Evolutionary conservation across 1,140 invertebrate species (phyloP).

Genomic region (Alviniconcha marisindica): DNA sequence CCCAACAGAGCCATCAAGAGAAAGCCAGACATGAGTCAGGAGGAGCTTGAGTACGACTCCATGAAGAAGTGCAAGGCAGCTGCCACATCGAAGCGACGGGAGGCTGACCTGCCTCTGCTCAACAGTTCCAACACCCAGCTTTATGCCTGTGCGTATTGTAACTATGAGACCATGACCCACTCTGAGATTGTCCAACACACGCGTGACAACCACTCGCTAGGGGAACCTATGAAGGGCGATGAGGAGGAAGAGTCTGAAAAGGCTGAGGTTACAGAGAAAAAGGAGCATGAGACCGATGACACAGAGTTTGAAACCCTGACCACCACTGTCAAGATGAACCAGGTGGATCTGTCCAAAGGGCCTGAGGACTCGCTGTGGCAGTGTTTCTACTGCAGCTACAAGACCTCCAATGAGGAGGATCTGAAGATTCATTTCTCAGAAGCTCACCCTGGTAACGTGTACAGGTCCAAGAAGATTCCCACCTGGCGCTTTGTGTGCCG

Average conservation of each 20-base stretch:
- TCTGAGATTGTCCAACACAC: constrained; percentile 51
- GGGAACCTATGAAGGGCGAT: constrained; percentile 18
- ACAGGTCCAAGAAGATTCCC: constrained; percentile 37
- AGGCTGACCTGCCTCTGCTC: neutral
- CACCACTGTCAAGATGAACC: constrained; percentile 26
- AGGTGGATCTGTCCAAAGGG: neutral
- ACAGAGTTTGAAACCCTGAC: neutral
- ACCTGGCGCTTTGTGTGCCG: constrained; percentile 52
- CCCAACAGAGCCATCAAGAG: neutral
- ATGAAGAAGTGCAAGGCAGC: constrained; percentile 37
- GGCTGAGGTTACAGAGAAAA: constrained; percentile 35
- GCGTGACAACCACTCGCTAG: constrained; percentile 40
- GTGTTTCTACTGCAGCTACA: constrained; percentile 46
- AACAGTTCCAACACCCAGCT: constrained; percentile 33
- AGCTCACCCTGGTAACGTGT: constrained; percentile 34
- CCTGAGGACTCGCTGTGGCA: constrained; percentile 41
- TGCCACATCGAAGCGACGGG: constrained; percentile 15
- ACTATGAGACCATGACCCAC: constrained; percentile 53
- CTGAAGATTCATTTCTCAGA: constrained; percentile 43
- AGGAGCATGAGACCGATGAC: neutral
- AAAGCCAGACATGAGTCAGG: constrained; percentile 7
- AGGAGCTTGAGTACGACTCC: constrained; percentile 38
- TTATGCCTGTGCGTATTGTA: constrained; percentile 55
- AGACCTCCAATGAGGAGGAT: constrained; percentile 35
- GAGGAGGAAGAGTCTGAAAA: constrained; percentile 2